These are phyloP conservation scores for Acomys russatus DNA, from an alignment of 2,797 vertebrate species.

Conservation along the genomic window DNA sequence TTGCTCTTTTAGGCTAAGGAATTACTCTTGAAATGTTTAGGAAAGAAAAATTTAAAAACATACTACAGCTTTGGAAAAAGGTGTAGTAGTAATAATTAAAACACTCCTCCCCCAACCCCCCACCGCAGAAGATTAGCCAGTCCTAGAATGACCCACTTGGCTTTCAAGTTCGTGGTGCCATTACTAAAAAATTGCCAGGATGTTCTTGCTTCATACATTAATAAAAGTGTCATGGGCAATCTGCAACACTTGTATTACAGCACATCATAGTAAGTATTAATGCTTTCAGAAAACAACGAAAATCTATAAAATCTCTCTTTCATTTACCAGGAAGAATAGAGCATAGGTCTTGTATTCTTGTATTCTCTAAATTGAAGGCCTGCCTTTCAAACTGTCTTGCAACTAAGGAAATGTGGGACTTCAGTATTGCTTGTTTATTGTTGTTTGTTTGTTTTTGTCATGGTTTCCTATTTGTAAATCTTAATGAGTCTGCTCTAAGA, in stretches of 20 bases:
- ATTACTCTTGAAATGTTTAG: background rate
- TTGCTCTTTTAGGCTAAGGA: background rate
- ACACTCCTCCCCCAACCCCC: no score
- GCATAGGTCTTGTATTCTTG: background rate
- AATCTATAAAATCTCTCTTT: conserved; percentile 11
- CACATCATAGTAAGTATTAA: background rate
- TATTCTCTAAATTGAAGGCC: background rate
- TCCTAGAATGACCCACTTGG: background rate
- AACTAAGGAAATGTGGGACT: background rate
- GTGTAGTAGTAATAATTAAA: background rate
- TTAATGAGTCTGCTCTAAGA: background rate
- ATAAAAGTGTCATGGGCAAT: background rate
- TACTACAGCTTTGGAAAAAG: conserved; percentile 40
- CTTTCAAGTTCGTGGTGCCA: background rate
- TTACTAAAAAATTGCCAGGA: background rate
- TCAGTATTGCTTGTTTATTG: background rate
- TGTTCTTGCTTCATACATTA: background rate
- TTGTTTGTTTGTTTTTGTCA: background rate
- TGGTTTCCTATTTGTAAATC: conserved; percentile 33
- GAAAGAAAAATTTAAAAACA: conserved; percentile 4
- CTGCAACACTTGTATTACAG: background rate
- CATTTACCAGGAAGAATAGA: background rate
- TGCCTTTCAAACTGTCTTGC: conserved; percentile 10
- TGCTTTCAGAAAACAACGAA: background rate
- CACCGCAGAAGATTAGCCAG: background rate